These are phyloP conservation scores for Sturnira hondurensis DNA, from an alignment of 2,113 vertebrate genomes.

Conservation along the genomic window DNA sequence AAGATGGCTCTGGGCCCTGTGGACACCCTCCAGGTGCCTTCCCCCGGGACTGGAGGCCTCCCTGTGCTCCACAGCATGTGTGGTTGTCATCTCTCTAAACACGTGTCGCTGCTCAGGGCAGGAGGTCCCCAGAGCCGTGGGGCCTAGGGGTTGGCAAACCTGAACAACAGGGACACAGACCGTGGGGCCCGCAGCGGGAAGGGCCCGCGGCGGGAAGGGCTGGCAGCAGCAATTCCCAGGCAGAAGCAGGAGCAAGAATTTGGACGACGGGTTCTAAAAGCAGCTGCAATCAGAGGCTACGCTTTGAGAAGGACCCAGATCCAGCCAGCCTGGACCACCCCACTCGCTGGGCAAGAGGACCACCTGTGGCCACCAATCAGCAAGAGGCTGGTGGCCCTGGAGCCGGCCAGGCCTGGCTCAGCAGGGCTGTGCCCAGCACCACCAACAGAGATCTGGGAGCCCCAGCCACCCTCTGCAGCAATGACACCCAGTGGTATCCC, in stretches of 20 bases:
- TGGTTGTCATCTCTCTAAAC: not conserved
- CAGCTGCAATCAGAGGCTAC: not conserved
- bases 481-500: not conserved
- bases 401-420: not conserved
- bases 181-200: accelerated
- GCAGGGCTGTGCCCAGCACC: not conserved
- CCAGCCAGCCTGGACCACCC: not conserved
- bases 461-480: not conserved
- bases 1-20: not conserved
- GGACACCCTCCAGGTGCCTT: not conserved
- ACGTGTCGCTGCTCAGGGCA: accelerated
- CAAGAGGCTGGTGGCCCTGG: not conserved
- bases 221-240: not conserved
- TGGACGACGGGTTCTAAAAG: not conserved
- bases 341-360: not conserved
- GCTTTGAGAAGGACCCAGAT: not conserved
- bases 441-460: not conserved
- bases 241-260: not conserved
- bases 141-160: not conserved
- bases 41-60: not conserved
- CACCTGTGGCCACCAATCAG: accelerated
- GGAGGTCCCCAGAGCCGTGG: not conserved
- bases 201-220: not conserved
- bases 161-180: not conserved
- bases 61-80: accelerated